Base-by-base conservation (phyloP, 2,113 vertebrate species). In the Tachuris rubrigastra region DNA sequence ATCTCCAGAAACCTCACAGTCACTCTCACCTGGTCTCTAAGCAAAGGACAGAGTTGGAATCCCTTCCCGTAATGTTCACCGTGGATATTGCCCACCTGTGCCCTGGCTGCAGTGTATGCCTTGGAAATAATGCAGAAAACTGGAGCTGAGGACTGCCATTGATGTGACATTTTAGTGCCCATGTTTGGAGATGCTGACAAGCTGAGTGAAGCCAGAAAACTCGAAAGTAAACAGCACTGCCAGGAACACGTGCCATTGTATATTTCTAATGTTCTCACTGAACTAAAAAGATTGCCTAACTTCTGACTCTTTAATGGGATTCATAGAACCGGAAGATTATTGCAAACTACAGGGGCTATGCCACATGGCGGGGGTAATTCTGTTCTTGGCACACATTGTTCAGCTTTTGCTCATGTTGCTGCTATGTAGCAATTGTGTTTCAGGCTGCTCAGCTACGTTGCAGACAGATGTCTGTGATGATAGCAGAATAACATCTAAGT, bases 391-490 rank as follows among this genome's bases (percentile, higher is more conserved):
- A 52, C 3, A 2, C 10, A 21, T 24, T 4, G 1, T 47, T 95
- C 2, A 2, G 62, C 68, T 84, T 72, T 90, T 89, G 42, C 39
- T 93, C 68, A 52, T 63, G 50, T 47, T 90, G 27, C 63, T 93
- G 88, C 80, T 93, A 52, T 93, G 81, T 63, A 71, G 47, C 46
- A 27, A 30, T 92, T 83, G 72, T 59, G 35, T 83, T 96, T 94
- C 46, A 37, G 76, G 47, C 92, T 66, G 47, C 83, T 91, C 80
- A 72, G 89, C 80, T 72, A n/a, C 66, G 33, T n/a, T 71, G 37
- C 69, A 65, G 68, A 73, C 92, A 95, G 65, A 87, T 92, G 80
- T 47, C 84, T 87, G 6, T 75, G 84, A 75, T 71, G 63, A 62
- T 2, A 60, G 69, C 9, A n/a, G 47, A 93, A 95, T 87, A 95